Evolutionary conservation across 2,888 invertebrate genomes (phyloP).

Genomic region (Urechis unicinctus): DNA sequence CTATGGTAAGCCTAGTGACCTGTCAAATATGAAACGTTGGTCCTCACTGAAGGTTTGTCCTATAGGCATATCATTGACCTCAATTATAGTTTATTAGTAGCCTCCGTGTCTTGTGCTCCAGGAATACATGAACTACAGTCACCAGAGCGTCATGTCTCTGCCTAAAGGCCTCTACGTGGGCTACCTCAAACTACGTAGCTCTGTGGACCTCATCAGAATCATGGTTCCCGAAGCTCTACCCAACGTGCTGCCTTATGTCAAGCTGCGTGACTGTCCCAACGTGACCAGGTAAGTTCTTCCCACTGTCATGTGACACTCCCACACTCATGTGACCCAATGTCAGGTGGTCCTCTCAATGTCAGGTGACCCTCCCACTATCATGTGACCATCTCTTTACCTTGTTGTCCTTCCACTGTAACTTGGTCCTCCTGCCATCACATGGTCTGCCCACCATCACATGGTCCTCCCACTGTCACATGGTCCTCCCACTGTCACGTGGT

Average conservation of each 20-base stretch:
- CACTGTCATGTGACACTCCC: too few species aligned
- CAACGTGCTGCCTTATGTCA: conserved; percentile 88
- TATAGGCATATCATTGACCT: background rate
- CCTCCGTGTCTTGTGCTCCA: conserved; percentile 27
- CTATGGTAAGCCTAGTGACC: background rate
- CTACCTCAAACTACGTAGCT: conserved; percentile 92
- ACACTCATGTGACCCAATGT: too few species aligned
- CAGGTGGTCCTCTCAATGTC: too few species aligned
- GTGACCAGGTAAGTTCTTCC: conserved; percentile 84
- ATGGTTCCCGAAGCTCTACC: conserved; percentile 88
- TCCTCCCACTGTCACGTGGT: too few species aligned
- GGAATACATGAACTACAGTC: conserved; percentile 63
- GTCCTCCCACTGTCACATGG: too few species aligned
- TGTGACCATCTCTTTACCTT: too few species aligned
- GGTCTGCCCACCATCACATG: too few species aligned
- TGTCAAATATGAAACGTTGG: too few species aligned
- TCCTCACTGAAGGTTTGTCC: background rate
- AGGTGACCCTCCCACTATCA: too few species aligned
- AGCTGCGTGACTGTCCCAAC: conserved; percentile 89
- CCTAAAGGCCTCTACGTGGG: conserved; percentile 87
- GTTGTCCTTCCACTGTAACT: too few species aligned
- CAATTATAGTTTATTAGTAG: background rate
- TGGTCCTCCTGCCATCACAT: too few species aligned
- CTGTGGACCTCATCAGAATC: conserved; percentile 87
- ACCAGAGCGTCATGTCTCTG: conserved; percentile 76